Evolutionary conservation across 2,797 vertebrate species (phyloP).

Genomic region (Enteromius fasciolatus): DNA sequence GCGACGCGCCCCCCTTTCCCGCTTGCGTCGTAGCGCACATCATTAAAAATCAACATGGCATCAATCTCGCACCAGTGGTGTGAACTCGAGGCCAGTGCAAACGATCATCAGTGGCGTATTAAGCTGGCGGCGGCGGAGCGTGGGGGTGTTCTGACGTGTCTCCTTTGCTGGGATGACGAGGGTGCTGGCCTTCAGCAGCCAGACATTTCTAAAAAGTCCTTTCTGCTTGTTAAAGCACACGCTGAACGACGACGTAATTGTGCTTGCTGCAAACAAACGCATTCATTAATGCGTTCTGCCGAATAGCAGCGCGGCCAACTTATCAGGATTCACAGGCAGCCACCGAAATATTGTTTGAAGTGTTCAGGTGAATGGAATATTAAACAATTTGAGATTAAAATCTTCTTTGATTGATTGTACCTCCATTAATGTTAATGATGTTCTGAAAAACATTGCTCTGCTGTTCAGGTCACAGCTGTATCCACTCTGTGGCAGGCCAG

Average conservation of each 20-base stretch:
- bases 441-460: slow-evolving; percentile 44
- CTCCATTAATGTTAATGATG: slow-evolving; percentile 32
- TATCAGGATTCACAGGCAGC: neutral
- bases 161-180: slow-evolving; percentile 38
- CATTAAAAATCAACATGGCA: slow-evolving; percentile 80
- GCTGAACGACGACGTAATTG: slow-evolving; percentile 40
- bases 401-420: slow-evolving; percentile 39
- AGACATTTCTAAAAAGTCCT: slow-evolving; percentile 44
- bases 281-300: slow-evolving; percentile 16
- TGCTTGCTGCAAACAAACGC: neutral
- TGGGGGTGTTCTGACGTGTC: slow-evolving; percentile 54
- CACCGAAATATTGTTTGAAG: slow-evolving; percentile 13
- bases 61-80: slow-evolving; percentile 65
- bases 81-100: slow-evolving; percentile 71
- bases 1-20: slow-evolving; percentile 45
- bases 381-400: slow-evolving; percentile 20
- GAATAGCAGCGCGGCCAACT: neutral
- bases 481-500: slow-evolving; percentile 53
- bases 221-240: slow-evolving; percentile 56
- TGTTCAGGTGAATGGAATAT: slow-evolving; percentile 35
- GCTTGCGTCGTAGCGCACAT: slow-evolving; percentile 67
- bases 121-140: slow-evolving; percentile 21
- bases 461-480: slow-evolving; percentile 50
- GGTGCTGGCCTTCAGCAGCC: slow-evolving; percentile 47
- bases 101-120: slow-evolving; percentile 67